phyloP scores from a whole-genome alignment of 1,140 invertebrate species.

The Lepidurus apus region DNA sequence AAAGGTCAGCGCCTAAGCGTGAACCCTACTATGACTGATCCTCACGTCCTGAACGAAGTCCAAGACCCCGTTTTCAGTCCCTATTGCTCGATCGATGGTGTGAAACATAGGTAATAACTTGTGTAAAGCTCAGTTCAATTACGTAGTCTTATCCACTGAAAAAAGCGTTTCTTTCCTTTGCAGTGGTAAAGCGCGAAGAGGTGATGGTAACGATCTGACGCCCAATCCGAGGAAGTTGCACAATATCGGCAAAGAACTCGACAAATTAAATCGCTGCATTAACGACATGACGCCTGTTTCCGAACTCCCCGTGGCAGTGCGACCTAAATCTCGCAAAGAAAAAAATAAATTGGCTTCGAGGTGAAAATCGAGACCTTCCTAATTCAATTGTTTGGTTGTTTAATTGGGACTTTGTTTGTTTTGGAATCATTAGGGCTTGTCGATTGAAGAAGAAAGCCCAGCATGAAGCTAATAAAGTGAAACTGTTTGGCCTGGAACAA shows the following conservation, averaged over 20 bases:
- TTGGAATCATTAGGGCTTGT: slow-evolving; percentile 63
- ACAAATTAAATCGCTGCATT: slow-evolving; percentile 84
- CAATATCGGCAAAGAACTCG: slow-evolving; percentile 84
- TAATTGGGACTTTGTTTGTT: slow-evolving; percentile 31
- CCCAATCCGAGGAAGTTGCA: slow-evolving; percentile 88
- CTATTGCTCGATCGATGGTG: slow-evolving; percentile 77
- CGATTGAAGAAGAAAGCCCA: slow-evolving; percentile 91
- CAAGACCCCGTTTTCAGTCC: slow-evolving; percentile 91
- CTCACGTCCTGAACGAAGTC: slow-evolving; percentile 81
- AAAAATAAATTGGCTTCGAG: slow-evolving; percentile 95
- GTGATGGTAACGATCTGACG: slow-evolving; percentile 94
- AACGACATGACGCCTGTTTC: slow-evolving; percentile 93
- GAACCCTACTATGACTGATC: slow-evolving; percentile 77
- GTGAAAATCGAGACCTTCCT: slow-evolving; percentile 40
- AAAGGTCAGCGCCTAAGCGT: slow-evolving; percentile 82
- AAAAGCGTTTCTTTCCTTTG: slow-evolving; percentile 39
- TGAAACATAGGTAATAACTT: slow-evolving; percentile 69
- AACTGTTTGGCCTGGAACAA: slow-evolving; percentile 83
- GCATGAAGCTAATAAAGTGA: slow-evolving; percentile 92
- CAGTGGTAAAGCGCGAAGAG: slow-evolving; percentile 90
- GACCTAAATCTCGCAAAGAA: slow-evolving; percentile 89
- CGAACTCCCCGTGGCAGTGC: slow-evolving; percentile 80
- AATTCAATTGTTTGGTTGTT: slow-evolving; percentile 25
- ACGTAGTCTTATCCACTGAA: slow-evolving; percentile 27
- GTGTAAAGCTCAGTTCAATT: background rate